Evolutionary conservation across 2,888 invertebrate genomes (phyloP).

Genomic region (Himalopsyche anomala): DNA sequence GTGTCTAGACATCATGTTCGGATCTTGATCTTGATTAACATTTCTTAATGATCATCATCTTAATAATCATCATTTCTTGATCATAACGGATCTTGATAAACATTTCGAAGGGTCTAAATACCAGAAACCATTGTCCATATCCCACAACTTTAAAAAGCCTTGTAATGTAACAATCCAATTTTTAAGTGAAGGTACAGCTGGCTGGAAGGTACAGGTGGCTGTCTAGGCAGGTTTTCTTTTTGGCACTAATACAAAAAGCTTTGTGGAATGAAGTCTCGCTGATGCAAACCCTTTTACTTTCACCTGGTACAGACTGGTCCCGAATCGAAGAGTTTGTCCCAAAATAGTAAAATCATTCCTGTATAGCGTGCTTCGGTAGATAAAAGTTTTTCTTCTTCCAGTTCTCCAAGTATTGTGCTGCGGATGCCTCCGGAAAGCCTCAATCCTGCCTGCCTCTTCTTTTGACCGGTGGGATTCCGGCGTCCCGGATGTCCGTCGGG

Average conservation of each 20-base stretch:
- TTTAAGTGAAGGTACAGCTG: not conserved
- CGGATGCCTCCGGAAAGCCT: too few species aligned
- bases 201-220: too few species aligned
- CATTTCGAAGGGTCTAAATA: not conserved
- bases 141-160: not conserved
- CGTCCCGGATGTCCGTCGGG: too few species aligned
- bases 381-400: not conserved
- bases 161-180: not conserved
- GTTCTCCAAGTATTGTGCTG: too few species aligned
- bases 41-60: too few species aligned
- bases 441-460: too few species aligned
- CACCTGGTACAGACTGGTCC: not conserved
- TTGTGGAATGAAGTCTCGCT: not conserved
- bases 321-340: not conserved
- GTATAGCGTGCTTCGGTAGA: not conserved
- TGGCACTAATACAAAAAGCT: too few species aligned
- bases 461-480: too few species aligned
- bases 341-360: not conserved
- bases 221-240: not conserved
- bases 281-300: not conserved
- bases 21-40: too few species aligned
- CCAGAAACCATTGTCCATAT: not conserved
- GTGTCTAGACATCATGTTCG: not conserved
- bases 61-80: too few species aligned
- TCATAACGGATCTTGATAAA: too few species aligned